phyloP scores from a whole-genome alignment of 1,140 invertebrate genomes.

The Helicoverpa zea region DNA sequence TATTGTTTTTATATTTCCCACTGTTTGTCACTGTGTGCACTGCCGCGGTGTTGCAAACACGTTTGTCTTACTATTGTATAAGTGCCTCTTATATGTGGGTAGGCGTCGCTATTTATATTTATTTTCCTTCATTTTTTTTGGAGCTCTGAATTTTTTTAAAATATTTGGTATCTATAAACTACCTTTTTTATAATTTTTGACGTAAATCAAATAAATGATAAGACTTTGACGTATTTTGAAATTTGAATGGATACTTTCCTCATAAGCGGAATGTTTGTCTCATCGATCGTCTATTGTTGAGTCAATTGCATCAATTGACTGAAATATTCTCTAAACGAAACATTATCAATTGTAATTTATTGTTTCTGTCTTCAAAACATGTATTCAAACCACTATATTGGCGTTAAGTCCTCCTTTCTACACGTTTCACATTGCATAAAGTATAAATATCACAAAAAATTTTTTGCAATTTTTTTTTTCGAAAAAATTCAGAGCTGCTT shows the following conservation, averaged over 20 bases:
- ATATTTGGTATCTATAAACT: background rate
- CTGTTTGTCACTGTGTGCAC: conserved; percentile 10
- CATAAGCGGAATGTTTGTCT: background rate
- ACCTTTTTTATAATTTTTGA: too few relatives aligned
- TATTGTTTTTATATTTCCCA: conserved; percentile 38
- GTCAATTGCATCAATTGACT: background rate
- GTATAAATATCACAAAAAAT: background rate
- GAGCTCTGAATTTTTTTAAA: conserved; percentile 35
- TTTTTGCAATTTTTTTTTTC: background rate
- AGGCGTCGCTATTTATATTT: conserved; percentile 39
- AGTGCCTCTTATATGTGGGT: conserved; percentile 8
- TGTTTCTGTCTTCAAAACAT: too few relatives aligned
- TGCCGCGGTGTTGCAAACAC: background rate
- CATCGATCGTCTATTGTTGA: background rate
- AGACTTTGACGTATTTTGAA: too few relatives aligned
- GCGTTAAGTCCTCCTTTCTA: too few relatives aligned
- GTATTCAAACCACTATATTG: too few relatives aligned
- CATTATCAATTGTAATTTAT: too few relatives aligned
- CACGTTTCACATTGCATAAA: too few relatives aligned
- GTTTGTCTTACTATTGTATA: background rate
- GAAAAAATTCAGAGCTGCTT: conserved; percentile 67
- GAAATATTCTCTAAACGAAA: too few relatives aligned
- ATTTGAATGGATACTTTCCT: background rate
- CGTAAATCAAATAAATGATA: too few relatives aligned
- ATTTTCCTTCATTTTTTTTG: background rate